phyloP scores from a whole-genome alignment of 2,888 invertebrate species.

The Desoria tigrina region DNA sequence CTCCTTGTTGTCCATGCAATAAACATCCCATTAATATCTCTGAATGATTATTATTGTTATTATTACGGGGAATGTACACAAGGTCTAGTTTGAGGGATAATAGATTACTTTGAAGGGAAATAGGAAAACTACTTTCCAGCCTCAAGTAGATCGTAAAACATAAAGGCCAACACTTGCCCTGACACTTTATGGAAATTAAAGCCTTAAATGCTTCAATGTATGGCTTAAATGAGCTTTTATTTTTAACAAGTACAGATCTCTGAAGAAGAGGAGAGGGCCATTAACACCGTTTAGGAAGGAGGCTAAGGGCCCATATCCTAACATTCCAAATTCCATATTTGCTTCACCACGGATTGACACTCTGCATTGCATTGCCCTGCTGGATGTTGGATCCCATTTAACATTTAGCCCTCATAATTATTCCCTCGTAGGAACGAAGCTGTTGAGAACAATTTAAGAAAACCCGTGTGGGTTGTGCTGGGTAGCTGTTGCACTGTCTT shows the following conservation, averaged over 20 bases:
- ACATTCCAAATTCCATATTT: conserved; percentile 34
- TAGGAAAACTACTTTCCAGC: too few relatives aligned
- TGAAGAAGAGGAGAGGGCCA: conserved; percentile 15
- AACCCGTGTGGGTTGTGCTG: conserved; percentile 1
- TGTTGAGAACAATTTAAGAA: too few relatives aligned
- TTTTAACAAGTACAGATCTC: too few relatives aligned
- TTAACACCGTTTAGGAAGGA: conserved; percentile 20
- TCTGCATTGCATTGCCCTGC: conserved; percentile 21
- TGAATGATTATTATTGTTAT: too few relatives aligned
- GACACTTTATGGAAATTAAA: conserved; percentile 23
- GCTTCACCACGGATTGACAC: conserved; percentile 30
- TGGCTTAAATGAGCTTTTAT: too few relatives aligned
- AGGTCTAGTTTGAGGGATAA: too few relatives aligned
- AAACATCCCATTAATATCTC: too few relatives aligned
- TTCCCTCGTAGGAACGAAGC: not conserved
- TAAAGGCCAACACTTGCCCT: conserved; percentile 17
- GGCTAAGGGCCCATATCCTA: conserved; percentile 4
- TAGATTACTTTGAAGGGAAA: too few relatives aligned
- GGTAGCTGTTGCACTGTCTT: too few relatives aligned
- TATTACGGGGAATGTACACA: too few relatives aligned
- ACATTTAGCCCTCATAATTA: conserved; percentile 1
- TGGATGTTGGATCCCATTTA: conserved; percentile 7
- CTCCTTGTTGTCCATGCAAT: too few relatives aligned
- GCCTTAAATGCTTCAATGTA: not conserved
- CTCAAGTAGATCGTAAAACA: conserved; percentile 12